Percentiles rank a stretch among this genome's conserved stretches.
Evolutionary conservation across 2,113 vertebrate genomes (phyloP).

Genomic region (Hypanus sabinus): DNA sequence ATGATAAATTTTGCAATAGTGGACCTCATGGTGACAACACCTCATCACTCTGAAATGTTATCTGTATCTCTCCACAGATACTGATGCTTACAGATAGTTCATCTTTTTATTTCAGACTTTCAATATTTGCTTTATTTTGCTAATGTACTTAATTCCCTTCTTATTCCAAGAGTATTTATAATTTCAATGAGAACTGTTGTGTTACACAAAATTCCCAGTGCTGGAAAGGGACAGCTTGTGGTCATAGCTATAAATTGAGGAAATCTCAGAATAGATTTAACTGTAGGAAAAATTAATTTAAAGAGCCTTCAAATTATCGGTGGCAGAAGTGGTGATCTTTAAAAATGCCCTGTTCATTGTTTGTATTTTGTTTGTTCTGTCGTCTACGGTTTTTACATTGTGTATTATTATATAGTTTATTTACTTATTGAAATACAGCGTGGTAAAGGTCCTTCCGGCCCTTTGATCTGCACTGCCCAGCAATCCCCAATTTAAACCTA

Average conservation of each 20-base stretch:
- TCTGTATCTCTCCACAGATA: too few species aligned
- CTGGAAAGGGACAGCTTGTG: background rate
- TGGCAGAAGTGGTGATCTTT: background rate
- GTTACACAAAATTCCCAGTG: background rate
- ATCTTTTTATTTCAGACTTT: too few species aligned
- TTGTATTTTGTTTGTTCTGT: background rate
- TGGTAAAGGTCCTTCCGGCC: too few species aligned
- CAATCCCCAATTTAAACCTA: too few species aligned
- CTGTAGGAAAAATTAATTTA: background rate
- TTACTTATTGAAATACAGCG: too few species aligned
- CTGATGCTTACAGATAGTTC: too few species aligned
- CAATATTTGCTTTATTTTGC: too few species aligned
- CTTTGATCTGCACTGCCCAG: too few species aligned
- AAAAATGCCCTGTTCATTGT: background rate
- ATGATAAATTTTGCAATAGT: too few species aligned
- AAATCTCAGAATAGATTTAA: background rate
- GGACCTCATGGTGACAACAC: too few species aligned
- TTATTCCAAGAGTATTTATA: background rate
- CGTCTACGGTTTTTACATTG: background rate
- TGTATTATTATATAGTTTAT: background rate
- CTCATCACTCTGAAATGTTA: too few species aligned
- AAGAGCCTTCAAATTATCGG: background rate
- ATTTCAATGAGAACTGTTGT: background rate
- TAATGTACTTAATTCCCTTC: background rate
- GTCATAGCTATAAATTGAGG: background rate